Conservation (phyloP, 1,140 invertebrate species). For the Palaemon carinicauda region DNA sequence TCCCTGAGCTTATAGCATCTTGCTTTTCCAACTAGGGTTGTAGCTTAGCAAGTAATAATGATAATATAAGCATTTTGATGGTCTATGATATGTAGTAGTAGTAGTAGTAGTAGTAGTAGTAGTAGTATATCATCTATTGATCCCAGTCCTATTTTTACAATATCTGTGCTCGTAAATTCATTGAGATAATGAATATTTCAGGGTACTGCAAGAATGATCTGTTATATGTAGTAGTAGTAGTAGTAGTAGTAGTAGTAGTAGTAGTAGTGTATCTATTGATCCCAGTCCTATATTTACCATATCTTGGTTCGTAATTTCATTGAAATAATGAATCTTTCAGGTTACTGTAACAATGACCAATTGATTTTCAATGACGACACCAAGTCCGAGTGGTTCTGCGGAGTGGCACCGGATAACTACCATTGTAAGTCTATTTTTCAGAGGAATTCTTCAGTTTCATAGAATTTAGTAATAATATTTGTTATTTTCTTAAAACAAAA, state of each 20-base stretch:
- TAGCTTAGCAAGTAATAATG: too few species aligned
- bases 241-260: background rate
- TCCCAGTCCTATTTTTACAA: background rate
- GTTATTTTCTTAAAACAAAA: too few species aligned
- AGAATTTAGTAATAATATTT: too few species aligned
- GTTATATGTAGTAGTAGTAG: too few species aligned
- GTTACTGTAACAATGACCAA: background rate
- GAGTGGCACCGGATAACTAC: constrained; percentile 1
- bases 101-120: too few species aligned
- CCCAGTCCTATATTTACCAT: background rate
- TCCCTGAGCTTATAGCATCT: too few species aligned
- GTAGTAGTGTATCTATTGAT: too few species aligned
- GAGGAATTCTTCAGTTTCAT: too few species aligned
- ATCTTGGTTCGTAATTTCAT: background rate
- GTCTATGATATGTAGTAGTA: too few species aligned
- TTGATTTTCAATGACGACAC: background rate
- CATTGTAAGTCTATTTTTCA: background rate
- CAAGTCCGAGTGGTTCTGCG: background rate
- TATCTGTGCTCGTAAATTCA: background rate
- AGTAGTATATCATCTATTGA: background rate
- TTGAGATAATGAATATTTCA: background rate
- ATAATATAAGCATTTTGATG: too few species aligned
- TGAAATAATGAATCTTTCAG: background rate
- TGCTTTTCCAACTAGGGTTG: too few species aligned
- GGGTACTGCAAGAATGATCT: too few species aligned